Percentiles rank a stretch among this genome's conserved stretches.
These are phyloP conservation scores for Rhopilema esculentum DNA, from an alignment of 30 jellyfish, hydroid and myxozoan species.

Conservation along the genomic window DNA sequence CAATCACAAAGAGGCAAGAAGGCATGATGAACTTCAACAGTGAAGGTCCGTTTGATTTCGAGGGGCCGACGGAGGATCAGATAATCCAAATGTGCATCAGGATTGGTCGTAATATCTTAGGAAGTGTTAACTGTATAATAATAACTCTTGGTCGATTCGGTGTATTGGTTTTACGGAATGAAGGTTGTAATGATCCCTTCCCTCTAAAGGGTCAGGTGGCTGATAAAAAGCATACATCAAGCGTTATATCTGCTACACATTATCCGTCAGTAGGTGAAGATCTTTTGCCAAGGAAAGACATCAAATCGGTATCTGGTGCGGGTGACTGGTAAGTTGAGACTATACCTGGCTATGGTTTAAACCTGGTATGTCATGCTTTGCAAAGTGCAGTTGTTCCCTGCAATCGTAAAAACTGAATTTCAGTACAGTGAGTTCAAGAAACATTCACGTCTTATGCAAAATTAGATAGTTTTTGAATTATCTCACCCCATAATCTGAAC, in stretches of 20 bases:
- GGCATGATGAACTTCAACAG: slow-evolving; percentile 36
- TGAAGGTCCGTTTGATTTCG: slow-evolving; percentile 36
- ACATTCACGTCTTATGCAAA: no score
- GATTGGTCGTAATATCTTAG: slow-evolving; percentile 26
- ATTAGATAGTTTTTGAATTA: no score
- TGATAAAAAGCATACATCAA: neutral
- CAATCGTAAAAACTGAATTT: no score
- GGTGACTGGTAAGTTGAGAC: slow-evolving; percentile 77
- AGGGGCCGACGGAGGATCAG: slow-evolving; percentile 50
- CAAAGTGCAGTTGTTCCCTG: neutral
- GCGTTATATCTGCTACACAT: slow-evolving; percentile 44
- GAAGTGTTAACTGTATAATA: slow-evolving; percentile 37
- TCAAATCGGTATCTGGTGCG: slow-evolving; percentile 83
- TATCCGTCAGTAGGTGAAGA: slow-evolving; percentile 66
- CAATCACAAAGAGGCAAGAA: slow-evolving; percentile 45
- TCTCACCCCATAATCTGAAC: no score
- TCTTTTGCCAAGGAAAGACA: slow-evolving; percentile 37
- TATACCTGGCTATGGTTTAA: neutral
- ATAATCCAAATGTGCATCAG: slow-evolving; percentile 46
- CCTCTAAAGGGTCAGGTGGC: slow-evolving; percentile 7
- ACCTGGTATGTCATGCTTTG: neutral
- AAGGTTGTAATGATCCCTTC: slow-evolving; percentile 27
- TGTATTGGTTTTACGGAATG: slow-evolving; percentile 54
- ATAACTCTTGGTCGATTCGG: slow-evolving; percentile 85
- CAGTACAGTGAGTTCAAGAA: no score